phyloP scores from a whole-genome alignment of 2,888 invertebrate species.

The Drosophila neutralis region DNA sequence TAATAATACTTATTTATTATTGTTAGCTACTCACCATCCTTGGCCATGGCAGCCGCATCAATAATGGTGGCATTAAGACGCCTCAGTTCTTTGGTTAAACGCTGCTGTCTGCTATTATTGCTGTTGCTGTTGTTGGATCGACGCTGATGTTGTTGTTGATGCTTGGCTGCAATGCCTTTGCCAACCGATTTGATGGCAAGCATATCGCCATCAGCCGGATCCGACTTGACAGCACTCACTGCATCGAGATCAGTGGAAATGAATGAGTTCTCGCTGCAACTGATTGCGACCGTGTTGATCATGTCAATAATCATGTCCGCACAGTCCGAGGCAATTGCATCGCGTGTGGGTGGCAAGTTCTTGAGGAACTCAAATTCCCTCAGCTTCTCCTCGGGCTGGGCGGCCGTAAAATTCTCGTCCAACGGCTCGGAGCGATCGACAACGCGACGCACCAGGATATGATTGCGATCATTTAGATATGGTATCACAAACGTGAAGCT shows the following conservation, averaged over 20 bases:
- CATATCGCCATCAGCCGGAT: conserved; percentile 5
- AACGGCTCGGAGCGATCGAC: conserved; percentile 82
- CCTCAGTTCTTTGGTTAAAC: conserved; percentile 86
- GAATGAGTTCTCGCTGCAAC: conserved; percentile 86
- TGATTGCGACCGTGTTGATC: conserved; percentile 87
- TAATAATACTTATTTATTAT: neutral
- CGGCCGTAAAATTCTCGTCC: conserved; percentile 67
- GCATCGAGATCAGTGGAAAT: conserved; percentile 72
- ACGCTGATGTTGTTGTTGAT: conserved; percentile 3
- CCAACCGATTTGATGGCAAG: conserved; percentile 2
- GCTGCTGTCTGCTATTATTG: conserved; percentile 69
- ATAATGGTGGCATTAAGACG: conserved; percentile 89
- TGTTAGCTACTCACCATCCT: conserved; percentile 59
- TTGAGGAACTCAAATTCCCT: conserved; percentile 75
- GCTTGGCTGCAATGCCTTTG: conserved; percentile 26
- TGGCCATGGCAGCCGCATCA: conserved; percentile 83
- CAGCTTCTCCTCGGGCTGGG: conserved; percentile 45
- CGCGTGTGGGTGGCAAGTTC: conserved; percentile 42
- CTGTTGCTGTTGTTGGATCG: conserved; percentile 5
- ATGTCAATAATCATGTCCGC: conserved; percentile 86
- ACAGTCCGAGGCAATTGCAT: conserved; percentile 65
- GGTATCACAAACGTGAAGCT: conserved; percentile 86
- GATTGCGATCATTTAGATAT: conserved; percentile 87
- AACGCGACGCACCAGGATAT: conserved; percentile 86
- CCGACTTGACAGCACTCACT: conserved; percentile 33